These are phyloP conservation scores for Cephonodes hylas DNA, from an alignment of 2,888 invertebrate genomes.

Conservation along the genomic window DNA sequence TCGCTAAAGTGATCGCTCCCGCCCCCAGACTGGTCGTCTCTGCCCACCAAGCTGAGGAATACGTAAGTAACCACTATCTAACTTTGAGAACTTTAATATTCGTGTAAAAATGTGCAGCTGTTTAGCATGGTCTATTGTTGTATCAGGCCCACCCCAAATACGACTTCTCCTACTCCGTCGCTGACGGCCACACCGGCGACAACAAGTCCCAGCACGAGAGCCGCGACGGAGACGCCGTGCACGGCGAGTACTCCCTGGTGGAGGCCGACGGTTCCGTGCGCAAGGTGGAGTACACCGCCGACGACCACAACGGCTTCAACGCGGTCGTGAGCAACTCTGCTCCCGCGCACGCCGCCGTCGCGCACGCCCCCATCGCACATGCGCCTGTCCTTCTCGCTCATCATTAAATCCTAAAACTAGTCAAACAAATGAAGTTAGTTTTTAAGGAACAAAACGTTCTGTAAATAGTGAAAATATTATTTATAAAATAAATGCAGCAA, in stretches of 20 bases:
- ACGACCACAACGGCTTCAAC: slow-evolving; percentile 2
- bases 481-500: slow-evolving; percentile 6
- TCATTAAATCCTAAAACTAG: not conserved
- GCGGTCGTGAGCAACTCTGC: not conserved
- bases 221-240: slow-evolving; percentile 73
- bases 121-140: not conserved
- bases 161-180: slow-evolving; percentile 77
- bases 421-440: not conserved
- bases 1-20: slow-evolving; percentile 42
- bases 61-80: slow-evolving; percentile 38
- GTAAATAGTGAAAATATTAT: slow-evolving; percentile 11
- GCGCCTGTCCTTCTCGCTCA: not conserved
- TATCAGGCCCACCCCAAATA: slow-evolving; percentile 14
- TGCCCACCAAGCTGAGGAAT: slow-evolving; percentile 49
- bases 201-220: slow-evolving; percentile 77
- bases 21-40: slow-evolving; percentile 40
- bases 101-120: not conserved
- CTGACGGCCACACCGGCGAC: slow-evolving; percentile 80
- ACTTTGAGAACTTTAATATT: not conserved
- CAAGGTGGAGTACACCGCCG: slow-evolving; percentile 69
- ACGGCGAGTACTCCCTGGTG: slow-evolving; percentile 77
- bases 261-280: slow-evolving; percentile 79
- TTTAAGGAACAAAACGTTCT: not conserved
- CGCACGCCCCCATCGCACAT: not conserved
- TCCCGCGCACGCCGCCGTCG: slow-evolving; percentile 12